Percentiles rank a stretch among this genome's conserved stretches.
phyloP scores from a whole-genome alignment of 2,888 invertebrate genomes.

The Ischnus inquisitorius region DNA sequence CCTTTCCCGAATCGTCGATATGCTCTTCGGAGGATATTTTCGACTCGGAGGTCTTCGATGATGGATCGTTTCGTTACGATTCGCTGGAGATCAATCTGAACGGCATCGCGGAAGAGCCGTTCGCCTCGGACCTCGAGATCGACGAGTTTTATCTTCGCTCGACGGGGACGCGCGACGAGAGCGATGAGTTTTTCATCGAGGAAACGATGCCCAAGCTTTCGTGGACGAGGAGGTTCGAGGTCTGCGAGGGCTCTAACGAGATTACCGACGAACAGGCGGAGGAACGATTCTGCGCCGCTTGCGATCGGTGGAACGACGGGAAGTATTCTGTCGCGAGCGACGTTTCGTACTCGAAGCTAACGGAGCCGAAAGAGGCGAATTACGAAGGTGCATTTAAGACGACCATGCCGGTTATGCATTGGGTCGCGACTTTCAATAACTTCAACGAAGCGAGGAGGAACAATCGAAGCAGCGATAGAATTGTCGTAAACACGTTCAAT shows the following conservation, averaged over 20 bases:
- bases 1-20: neutral
- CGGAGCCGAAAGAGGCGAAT: conserved; percentile 9
- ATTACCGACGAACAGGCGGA: conserved; percentile 3
- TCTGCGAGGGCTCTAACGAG: conserved; percentile 39
- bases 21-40: conserved; percentile 2
- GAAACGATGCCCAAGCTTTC: conserved; percentile 42
- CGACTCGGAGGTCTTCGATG: neutral
- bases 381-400: neutral
- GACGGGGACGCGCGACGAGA: conserved; percentile 18
- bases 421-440: conserved; percentile 39
- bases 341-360: neutral
- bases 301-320: conserved; percentile 44
- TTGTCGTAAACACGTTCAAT: conserved; percentile 39
- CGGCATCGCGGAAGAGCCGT: conserved; percentile 21
- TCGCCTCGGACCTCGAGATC: conserved; percentile 45
- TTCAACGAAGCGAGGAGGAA: conserved; percentile 31
- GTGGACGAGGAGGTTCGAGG: conserved; percentile 55
- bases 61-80: neutral
- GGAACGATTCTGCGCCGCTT: conserved; percentile 47
- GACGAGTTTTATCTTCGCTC: conserved; percentile 27
- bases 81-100: conserved; percentile 36
- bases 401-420: conserved; percentile 29
- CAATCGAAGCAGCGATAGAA: neutral
- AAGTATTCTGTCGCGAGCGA: conserved; percentile 11
- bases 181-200: conserved; percentile 18